Base-by-base conservation (phyloP, 1,140 invertebrate species). In the Heliconius melpomene region DNA sequence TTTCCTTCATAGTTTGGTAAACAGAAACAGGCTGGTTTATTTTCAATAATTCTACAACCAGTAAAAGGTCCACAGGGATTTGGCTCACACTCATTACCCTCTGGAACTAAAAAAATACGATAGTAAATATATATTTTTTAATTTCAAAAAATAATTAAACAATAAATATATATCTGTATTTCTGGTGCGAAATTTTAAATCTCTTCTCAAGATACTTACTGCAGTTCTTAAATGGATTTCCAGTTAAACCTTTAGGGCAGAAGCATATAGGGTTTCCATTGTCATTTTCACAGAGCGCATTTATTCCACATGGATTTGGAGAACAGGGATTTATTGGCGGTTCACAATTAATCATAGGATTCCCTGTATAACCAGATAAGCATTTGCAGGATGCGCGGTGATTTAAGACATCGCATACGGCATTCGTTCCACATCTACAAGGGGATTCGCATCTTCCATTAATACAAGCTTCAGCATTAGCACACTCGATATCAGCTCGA, bases 151-250 rank as follows among this genome's bases (percentile, higher is more conserved):
- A 46, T 46, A 32, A 36, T 16, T 46, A 46, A 46, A 46, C 13
- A 16, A 80, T 38, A 23, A 74, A 60, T 40, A 54, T 20, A 54
- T 54, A 23, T 60, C 20, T 60, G 20, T 13, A 23, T 60, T n/a
- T 60, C 7, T 23, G 54, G 13, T 46, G 40, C 3, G 13, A 46
- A 46, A 46, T 46, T 46, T 60, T n/a, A 60, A 60, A 60, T 36
- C n/a, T 74, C 16, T 52, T 0, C 70, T 46, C 5, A 78, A 72
- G 23, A 57, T 87, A 98, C 97, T 96, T 96, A 98, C 98, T 98
- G 95, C 98, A 98, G 94, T 97, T 97, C 81, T 97, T 96, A 88
- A 98, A 98, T 18, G 98, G 98, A 96, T 98, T 98, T 93, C 98
- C 98, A 16, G 98, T 98, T 76, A 97, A 95, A 83, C 98, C 97